Percentiles rank a stretch among this genome's conserved stretches.
Conservation (phyloP, 1,140 invertebrate genomes). For the Cotesia chilonis region DNA sequence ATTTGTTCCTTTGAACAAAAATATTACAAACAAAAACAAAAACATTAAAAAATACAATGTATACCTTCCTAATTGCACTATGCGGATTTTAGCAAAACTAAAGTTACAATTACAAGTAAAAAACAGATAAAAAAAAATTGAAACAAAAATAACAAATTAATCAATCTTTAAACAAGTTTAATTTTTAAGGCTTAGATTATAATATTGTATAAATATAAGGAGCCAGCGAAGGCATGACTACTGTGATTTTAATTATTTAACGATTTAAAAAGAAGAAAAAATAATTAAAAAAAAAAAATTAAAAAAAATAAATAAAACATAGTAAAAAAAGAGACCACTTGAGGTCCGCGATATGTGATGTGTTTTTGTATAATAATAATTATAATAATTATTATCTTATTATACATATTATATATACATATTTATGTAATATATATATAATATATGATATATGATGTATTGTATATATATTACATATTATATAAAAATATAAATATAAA, state of each 20-base stretch:
- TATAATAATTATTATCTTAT: no score
- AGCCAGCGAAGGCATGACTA: conserved; percentile 66
- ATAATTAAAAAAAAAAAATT: conserved; percentile 28
- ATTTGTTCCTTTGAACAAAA: background rate
- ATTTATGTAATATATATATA: conserved; percentile 61
- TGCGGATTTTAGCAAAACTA: conserved; percentile 8
- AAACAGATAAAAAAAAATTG: conserved; percentile 36
- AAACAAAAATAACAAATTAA: conserved; percentile 37
- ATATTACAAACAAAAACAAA: conserved; percentile 13
- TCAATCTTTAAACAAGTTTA: conserved; percentile 52
- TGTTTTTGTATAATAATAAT: conserved; percentile 66
- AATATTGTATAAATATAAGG: conserved; percentile 64
- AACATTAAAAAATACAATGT: conserved; percentile 25
- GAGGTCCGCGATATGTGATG: conserved; percentile 64
- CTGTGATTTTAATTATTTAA: conserved; percentile 69
- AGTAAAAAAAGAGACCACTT: conserved; percentile 46
- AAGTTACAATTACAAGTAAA: conserved; percentile 25
- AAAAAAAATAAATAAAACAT: no score
- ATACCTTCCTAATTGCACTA: conserved; percentile 28
- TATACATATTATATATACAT: conserved; percentile 44
- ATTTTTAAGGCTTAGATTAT: conserved; percentile 61
- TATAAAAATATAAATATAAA: conserved; percentile 43
- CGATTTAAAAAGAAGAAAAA: conserved; percentile 58
- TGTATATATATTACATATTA: conserved; percentile 14
- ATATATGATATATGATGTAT: no score